Percentiles rank a stretch among this genome's conserved stretches.
Conservation (phyloP, 2,113 vertebrate species). For the Thryonomys swinderianus region DNA sequence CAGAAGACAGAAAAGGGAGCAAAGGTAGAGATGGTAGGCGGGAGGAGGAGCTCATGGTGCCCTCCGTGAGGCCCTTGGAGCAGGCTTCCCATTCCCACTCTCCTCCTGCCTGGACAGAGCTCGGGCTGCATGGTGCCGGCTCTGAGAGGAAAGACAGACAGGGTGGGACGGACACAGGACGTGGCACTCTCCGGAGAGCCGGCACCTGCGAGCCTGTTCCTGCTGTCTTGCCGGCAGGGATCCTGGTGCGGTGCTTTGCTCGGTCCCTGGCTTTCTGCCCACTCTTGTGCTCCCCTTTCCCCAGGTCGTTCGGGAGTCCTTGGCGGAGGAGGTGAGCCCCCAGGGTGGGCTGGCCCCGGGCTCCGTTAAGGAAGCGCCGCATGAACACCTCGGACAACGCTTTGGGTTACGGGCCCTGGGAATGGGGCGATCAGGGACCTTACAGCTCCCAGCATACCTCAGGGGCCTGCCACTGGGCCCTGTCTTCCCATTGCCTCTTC, state of each 20-base stretch:
- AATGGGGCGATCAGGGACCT: not conserved
- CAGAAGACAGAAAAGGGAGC: constrained; percentile 67
- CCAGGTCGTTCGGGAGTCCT: constrained; percentile 53
- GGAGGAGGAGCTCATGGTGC: not conserved
- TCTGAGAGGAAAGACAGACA: constrained; percentile 21
- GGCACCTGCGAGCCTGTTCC: not conserved
- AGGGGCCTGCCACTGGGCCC: not conserved
- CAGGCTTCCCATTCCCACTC: not conserved
- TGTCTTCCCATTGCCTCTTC: not conserved
- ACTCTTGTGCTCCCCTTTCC: not conserved
- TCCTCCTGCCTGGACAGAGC: constrained; percentile 12
- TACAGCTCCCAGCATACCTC: not conserved
- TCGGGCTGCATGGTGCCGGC: not conserved
- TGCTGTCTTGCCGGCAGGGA: not conserved
- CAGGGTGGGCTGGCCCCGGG: not conserved
- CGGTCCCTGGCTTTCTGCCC: not conserved
- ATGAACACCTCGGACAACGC: not conserved
- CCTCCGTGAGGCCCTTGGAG: not conserved
- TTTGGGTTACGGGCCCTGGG: not conserved
- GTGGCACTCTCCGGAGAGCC: not conserved
- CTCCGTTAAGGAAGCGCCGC: not conserved
- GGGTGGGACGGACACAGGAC: not conserved
- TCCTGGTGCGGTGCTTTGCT: not conserved
- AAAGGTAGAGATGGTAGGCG: constrained; percentile 79
- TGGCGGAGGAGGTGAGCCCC: constrained; percentile 57